Evolutionary conservation across 1,140 invertebrate species (phyloP).

Genomic region (Brachystomella parvula): DNA sequence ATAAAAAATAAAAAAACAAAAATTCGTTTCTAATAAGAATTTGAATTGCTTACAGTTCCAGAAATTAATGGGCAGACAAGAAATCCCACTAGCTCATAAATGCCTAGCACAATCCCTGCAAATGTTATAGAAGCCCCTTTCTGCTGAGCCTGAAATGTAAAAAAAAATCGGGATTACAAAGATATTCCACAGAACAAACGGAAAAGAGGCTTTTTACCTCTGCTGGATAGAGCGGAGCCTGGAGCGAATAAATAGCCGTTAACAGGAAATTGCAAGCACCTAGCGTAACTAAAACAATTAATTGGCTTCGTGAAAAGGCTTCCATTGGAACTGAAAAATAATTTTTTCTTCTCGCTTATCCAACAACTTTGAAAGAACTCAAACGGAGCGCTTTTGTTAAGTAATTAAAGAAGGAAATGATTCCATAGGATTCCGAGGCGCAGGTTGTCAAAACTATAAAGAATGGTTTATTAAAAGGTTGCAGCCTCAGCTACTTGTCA

Average conservation of each 20-base stretch:
- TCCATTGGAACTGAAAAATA: neutral
- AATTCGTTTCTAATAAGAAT: neutral
- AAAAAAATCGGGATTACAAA: neutral
- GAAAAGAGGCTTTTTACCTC: conserved; percentile 26
- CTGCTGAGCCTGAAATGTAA: conserved; percentile 57
- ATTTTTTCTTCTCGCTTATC: too few relatives aligned
- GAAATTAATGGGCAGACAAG: neutral
- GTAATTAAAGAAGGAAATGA: too few relatives aligned
- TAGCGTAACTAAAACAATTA: conserved; percentile 71
- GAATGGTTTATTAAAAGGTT: too few relatives aligned
- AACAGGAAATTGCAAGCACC: conserved; percentile 44
- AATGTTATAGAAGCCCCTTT: conserved; percentile 65
- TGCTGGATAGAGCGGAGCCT: conserved; percentile 25
- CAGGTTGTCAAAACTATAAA: too few relatives aligned
- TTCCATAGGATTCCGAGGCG: too few relatives aligned
- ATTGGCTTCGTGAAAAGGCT: conserved; percentile 51
- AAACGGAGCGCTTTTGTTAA: too few relatives aligned
- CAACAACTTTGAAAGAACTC: neutral
- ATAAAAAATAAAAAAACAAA: too few relatives aligned
- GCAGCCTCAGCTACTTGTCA: too few relatives aligned
- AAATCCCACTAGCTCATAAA: neutral
- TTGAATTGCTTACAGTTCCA: neutral
- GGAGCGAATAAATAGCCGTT: conserved; percentile 15
- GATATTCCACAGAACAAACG: neutral
- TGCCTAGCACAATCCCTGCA: neutral